Base-by-base conservation (phyloP, 2,797 vertebrate genomes). In the Typhlichthys eigenmanni region DNA sequence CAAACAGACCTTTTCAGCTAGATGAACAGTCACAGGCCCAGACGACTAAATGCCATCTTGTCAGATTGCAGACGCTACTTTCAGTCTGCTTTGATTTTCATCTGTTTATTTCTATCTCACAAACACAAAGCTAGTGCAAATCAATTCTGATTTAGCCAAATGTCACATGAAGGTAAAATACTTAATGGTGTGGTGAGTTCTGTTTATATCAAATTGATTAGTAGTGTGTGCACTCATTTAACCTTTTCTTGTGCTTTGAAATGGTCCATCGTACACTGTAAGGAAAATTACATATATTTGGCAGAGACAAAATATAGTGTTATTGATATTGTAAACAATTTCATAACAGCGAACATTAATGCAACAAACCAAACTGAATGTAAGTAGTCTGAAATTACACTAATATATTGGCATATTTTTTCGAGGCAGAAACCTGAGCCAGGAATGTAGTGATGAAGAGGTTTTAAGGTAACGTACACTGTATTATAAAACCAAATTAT, bases 41-140 rank as follows among this genome's bases (percentile, higher is more conserved):
- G 66, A 64, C 71, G 60, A 71, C 72, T 76, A 88, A 91, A 91
- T 88, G 88, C 86, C 90, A 92, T 67, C 72, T 69, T 84, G 80
- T 77, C 75, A 71, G 71, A 19, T 60, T 66, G 66, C 71, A 73
- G 76, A 81, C 65, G 61, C 68, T 76, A 61, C 69, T 59, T 78
- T 68, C 75, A 69, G 74, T 64, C 52, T 71, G 47, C 52, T 79
- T 81, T 84, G 71, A 85, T 85, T 86, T 85, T 72, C 69, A 76
- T 79, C 74, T 70, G 78, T 86, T 86, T 80, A 71, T 66, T 72
- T 79, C 69, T 43, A 69, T 79, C 76, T 67, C 72, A 68, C 71
- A 77, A 74, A 83, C 56, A 73, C 56, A 74, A 56, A 74, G 74
- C 74, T 70, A 50, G 76, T 48, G 67, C 29, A 12, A 62, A 88